Base-by-base conservation (phyloP, 2,797 vertebrate species). In the Leptodactylus fallax region DNA sequence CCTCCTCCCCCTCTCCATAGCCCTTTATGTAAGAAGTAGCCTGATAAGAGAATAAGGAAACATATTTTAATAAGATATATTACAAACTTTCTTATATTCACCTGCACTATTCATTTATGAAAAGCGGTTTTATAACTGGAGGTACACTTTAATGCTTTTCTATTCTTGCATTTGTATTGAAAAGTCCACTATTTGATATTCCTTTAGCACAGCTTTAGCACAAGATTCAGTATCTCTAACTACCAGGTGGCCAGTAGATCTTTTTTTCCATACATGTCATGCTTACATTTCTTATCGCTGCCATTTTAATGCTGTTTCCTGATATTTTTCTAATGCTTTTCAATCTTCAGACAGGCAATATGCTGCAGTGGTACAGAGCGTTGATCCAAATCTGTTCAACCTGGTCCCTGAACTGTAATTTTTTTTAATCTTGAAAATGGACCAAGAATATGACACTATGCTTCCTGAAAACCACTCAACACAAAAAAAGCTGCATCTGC, bases 391-490 rank as follows among this genome's bases (percentile, higher is more conserved):
- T 69, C 85, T 58, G 49, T 80, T 56, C 47, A 79, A n/a, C 47
- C 56, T 86, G 61, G 60, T 86, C 76, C 63, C 85, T 80, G 76
- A 80, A 86, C 85, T 79, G 19, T 69, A 80, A 80, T 86, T 55
- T 86, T 53, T n/a, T 77, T 79, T 86, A 71, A 86, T 86, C 63
- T 86, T 56, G 63, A 80, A 79, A 86, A 86, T 60, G 63, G 51
- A 86, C 55, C 27, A 51, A 80, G 51, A 71, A 71, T 80, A 69
- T 80, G 72, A 69, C 72, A 69, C 51, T 56, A 19, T 79, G 19
- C 25, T 56, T 71, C 23, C 53, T 25, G 77, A 78, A 78, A 85
- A 63, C 71, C 72, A 76, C 72, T 85, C 72, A 77, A 63, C 16
- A 17, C n/a, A 67, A 65, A 82, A 81, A 71, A 53, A 56, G 77